These are phyloP conservation scores for Dicroscelio sp. DNA, from an alignment of 2,888 invertebrate species.

Conservation along the genomic window DNA sequence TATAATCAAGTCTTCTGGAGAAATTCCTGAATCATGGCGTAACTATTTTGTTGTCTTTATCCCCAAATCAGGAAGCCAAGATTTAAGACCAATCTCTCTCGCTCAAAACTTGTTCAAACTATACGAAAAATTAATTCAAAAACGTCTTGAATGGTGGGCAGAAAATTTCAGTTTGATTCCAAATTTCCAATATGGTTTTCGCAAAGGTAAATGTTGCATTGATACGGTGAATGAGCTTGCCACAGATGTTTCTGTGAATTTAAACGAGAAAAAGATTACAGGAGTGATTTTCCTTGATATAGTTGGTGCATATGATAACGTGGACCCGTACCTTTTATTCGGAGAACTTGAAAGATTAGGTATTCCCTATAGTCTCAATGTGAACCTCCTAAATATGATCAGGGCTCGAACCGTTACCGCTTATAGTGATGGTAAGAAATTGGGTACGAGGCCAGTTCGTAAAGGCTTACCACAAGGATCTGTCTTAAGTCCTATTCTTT, in stretches of 20 bases:
- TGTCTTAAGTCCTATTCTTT: not conserved
- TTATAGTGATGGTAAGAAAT: not conserved
- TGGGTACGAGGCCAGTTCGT: not conserved
- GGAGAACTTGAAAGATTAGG: constrained; percentile 12
- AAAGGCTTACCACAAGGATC: constrained; percentile 18
- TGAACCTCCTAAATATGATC: not conserved
- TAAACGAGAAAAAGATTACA: not conserved
- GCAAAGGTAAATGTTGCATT: not conserved
- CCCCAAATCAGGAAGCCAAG: not conserved
- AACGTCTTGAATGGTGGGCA: not conserved
- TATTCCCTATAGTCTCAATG: not conserved
- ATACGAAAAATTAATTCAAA: not conserved
- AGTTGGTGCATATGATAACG: too few relatives aligned
- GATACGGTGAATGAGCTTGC: not conserved
- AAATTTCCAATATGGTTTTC: not conserved
- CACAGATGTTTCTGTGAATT: not conserved
- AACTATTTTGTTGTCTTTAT: too few relatives aligned
- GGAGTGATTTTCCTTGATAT: not conserved
- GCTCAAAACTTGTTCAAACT: not conserved
- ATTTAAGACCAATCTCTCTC: not conserved
- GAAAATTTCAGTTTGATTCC: not conserved
- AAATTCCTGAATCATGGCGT: not conserved
- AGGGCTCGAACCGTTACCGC: not conserved
- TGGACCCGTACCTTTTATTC: not conserved
- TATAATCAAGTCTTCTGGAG: not conserved